Conservation (phyloP, 2,113 vertebrate species). For the Tyto alba region DNA sequence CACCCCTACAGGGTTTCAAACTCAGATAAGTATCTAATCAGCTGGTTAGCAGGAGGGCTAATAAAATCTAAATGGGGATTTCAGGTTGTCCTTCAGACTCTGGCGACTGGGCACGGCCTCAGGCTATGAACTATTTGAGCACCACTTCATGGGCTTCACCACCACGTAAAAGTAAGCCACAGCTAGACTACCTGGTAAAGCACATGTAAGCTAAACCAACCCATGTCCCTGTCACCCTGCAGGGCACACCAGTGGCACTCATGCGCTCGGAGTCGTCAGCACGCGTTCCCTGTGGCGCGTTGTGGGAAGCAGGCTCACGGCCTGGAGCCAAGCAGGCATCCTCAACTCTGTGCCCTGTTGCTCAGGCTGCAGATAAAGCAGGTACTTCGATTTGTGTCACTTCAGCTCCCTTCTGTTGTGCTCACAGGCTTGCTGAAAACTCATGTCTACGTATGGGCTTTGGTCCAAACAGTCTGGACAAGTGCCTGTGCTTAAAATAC, state of each 20-base stretch:
- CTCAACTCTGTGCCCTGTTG: background rate
- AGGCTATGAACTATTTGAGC: too few species aligned
- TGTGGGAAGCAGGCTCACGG: background rate
- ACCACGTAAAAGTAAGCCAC: background rate
- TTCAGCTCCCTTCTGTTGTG: background rate
- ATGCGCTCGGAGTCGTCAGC: too few species aligned
- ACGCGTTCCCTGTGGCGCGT: rapidly evolving
- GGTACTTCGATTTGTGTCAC: background rate
- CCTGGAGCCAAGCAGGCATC: background rate
- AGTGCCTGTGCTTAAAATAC: background rate
- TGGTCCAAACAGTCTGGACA: background rate
- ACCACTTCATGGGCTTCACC: background rate
- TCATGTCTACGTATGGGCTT: background rate
- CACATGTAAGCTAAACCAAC: background rate
- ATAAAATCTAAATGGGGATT: background rate
- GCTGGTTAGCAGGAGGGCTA: background rate
- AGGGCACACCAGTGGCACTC: background rate
- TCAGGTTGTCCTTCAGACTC: background rate
- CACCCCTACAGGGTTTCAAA: background rate
- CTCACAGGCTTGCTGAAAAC: background rate
- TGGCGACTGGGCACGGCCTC: rapidly evolving
- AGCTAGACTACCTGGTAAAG: background rate
- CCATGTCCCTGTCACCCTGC: background rate
- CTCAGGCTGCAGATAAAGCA: background rate
- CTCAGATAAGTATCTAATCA: background rate